Conservation (phyloP, 2,797 vertebrate species). For the Leptoclinus maculatus region DNA sequence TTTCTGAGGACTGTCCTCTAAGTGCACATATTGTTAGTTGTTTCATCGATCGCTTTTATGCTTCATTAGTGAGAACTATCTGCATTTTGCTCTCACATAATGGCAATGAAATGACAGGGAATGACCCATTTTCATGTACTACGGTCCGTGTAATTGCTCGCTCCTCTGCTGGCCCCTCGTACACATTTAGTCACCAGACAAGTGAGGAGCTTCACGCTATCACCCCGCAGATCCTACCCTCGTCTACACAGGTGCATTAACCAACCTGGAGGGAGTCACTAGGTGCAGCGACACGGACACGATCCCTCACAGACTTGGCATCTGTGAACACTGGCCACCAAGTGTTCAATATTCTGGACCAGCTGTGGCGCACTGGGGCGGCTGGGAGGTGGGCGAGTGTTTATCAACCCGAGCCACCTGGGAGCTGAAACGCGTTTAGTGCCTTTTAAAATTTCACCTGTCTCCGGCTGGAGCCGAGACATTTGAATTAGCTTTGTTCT, state of each 20-base stretch:
- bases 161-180: not conserved
- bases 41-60: conserved; percentile 1
- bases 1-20: not conserved
- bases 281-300: conserved; percentile 7
- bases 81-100: not conserved
- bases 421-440: not conserved
- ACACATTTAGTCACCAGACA: not conserved
- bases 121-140: not conserved
- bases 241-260: not conserved
- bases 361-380: conserved; percentile 22
- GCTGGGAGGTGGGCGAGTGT: not conserved
- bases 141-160: not conserved
- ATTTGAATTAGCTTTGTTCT: not conserved
- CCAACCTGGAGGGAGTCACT: conserved; percentile 9
- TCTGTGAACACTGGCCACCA: conserved; percentile 23
- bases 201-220: not conserved
- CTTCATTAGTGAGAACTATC: not conserved
- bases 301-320: conserved; percentile 11
- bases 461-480: not conserved
- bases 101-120: not conserved
- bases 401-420: conserved; percentile 10
- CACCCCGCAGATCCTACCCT: not conserved
- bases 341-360: conserved; percentile 27
- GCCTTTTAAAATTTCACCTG: not conserved
- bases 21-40: not conserved